Conservation (phyloP, 2,113 vertebrate genomes). For the Tylochromis polylepis region DNA sequence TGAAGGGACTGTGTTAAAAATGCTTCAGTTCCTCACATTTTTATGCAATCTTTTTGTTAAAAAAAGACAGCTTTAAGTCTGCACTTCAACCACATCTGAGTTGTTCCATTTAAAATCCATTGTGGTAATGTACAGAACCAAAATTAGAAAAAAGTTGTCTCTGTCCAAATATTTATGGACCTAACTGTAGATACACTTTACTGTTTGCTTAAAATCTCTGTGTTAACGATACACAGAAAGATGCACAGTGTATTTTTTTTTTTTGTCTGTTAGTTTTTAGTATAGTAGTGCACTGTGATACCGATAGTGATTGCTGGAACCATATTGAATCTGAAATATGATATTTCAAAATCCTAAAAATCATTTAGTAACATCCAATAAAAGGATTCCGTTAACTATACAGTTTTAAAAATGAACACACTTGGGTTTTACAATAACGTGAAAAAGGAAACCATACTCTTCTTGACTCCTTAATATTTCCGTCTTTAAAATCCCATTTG, state of each 20-base stretch:
- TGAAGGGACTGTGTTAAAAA: neutral
- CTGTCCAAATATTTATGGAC: neutral
- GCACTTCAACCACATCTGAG: neutral
- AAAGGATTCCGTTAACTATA: neutral
- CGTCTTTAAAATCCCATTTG: neutral
- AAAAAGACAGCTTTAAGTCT: neutral
- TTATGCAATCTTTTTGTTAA: neutral
- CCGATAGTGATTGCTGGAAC: neutral
- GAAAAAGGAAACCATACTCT: neutral
- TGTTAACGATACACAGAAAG: neutral
- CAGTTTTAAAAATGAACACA: neutral
- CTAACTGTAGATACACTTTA: neutral
- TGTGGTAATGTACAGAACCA: neutral
- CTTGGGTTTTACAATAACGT: neutral
- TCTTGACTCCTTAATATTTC: neutral
- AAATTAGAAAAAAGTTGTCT: neutral
- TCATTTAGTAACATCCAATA: neutral
- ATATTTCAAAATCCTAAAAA: neutral
- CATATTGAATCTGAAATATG: neutral
- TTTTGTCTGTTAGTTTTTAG: neutral
- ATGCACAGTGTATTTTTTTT: accelerated
- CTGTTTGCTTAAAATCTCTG: neutral
- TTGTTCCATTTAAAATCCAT: neutral
- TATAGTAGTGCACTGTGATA: neutral
- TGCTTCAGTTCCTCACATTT: neutral